These are phyloP conservation scores for Peromyscus eremicus DNA, from an alignment of 2,797 vertebrate species.

Conservation along the genomic window DNA sequence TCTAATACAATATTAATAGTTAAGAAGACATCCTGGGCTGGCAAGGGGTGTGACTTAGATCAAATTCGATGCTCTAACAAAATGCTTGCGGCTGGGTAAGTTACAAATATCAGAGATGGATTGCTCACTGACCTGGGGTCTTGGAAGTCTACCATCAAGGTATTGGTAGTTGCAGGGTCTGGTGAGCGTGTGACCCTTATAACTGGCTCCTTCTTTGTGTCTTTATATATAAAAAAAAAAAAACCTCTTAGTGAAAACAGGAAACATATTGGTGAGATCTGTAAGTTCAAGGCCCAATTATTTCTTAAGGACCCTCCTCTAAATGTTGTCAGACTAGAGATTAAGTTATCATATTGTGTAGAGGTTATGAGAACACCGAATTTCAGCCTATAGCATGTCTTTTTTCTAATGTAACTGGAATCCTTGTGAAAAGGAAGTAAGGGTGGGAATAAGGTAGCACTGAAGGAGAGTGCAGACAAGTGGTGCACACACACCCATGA, in stretches of 20 bases:
- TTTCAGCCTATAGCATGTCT: not conserved
- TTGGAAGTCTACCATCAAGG: not conserved
- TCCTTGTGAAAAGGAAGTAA: not conserved
- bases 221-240: not conserved
- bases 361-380: not conserved
- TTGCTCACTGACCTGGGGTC: not conserved
- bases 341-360: not conserved
- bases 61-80: not conserved
- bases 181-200: no score
- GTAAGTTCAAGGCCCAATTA: not conserved
- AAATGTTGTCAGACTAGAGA: not conserved
- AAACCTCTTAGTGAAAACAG: not conserved
- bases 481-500: not conserved
- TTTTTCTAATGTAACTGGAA: not conserved
- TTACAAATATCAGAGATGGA: not conserved
- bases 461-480: not conserved
- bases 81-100: not conserved
- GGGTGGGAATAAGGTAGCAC: not conserved
- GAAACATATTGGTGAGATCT: not conserved
- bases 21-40: not conserved
- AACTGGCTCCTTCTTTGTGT: not conserved
- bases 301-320: not conserved
- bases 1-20: not conserved
- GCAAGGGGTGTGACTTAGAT: not conserved
- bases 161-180: no score